These are phyloP conservation scores for Leucopsar rothschildi DNA, from an alignment of 2,113 vertebrate species.

Conservation along the genomic window DNA sequence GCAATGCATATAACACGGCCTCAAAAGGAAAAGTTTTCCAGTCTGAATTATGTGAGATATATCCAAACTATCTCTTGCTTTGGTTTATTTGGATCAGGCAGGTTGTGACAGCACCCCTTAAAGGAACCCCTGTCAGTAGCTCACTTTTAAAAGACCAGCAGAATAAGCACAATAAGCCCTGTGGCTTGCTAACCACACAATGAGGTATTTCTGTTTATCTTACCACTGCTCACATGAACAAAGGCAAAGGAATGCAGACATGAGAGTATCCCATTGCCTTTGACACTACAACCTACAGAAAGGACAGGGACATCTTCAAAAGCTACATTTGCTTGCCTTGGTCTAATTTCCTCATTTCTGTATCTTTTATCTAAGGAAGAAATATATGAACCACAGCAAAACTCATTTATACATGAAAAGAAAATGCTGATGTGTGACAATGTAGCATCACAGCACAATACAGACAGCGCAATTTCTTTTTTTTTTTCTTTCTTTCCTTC, in stretches of 20 bases:
- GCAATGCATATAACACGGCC: not conserved
- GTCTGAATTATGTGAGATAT: not conserved
- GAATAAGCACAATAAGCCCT: not conserved
- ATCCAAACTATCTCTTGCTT: not conserved
- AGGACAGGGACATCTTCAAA: not conserved
- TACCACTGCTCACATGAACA: not conserved
- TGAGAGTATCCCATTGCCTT: not conserved
- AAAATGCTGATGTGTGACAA: not conserved
- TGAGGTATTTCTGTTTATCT: not conserved
- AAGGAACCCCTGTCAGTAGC: not conserved
- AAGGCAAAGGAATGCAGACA: not conserved
- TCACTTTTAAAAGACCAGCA: not conserved
- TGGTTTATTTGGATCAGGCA: not conserved
- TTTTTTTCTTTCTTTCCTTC: not conserved
- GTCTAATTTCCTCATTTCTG: not conserved
- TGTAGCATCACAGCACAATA: not conserved
- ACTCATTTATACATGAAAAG: not conserved
- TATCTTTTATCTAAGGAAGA: not conserved
- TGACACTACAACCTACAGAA: not conserved
- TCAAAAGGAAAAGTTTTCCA: not conserved
- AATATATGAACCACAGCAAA: not conserved
- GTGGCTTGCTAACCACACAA: not conserved
- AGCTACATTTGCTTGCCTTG: not conserved
- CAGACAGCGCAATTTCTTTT: not conserved
- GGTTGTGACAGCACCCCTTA: not conserved